A percentile compares a stretch with the other conserved stretches of the same genome.
Conservation (phyloP, 1,140 invertebrate species). For the Metopolophium dirhodum region DNA sequence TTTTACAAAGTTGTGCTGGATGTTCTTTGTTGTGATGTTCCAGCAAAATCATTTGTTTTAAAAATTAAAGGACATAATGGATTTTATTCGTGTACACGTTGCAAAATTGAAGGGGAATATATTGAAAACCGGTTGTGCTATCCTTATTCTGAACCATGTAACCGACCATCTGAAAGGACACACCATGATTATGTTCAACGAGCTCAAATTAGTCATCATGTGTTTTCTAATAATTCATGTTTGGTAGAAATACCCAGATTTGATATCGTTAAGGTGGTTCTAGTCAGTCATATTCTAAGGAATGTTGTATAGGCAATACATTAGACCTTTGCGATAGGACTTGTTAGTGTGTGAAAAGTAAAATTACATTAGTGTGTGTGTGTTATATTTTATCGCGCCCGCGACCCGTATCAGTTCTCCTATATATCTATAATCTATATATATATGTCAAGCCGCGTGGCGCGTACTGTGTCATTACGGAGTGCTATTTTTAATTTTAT, state of each 20-base stretch:
- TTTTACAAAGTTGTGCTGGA: constrained; percentile 55
- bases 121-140: constrained; percentile 15
- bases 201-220: background rate
- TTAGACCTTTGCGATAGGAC: too few relatives aligned
- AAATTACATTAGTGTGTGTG: too few relatives aligned
- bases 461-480: too few relatives aligned
- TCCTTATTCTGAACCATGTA: constrained; percentile 31
- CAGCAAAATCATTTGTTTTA: constrained; percentile 60
- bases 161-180: background rate
- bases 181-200: background rate
- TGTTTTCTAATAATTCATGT: background rate
- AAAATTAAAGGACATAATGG: constrained; percentile 59
- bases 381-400: too few relatives aligned
- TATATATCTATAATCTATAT: too few relatives aligned
- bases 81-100: constrained; percentile 59
- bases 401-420: too few relatives aligned
- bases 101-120: constrained; percentile 54
- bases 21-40: constrained; percentile 60
- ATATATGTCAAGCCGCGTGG: too few relatives aligned
- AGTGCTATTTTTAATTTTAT: too few relatives aligned
- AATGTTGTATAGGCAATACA: too few relatives aligned
- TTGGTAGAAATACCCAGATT: constrained; percentile 54
- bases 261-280: constrained; percentile 62
- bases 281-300: too few relatives aligned
- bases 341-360: too few relatives aligned